These are phyloP conservation scores for Platysteira castanea DNA, from an alignment of 2,113 vertebrate genomes.

Conservation along the genomic window DNA sequence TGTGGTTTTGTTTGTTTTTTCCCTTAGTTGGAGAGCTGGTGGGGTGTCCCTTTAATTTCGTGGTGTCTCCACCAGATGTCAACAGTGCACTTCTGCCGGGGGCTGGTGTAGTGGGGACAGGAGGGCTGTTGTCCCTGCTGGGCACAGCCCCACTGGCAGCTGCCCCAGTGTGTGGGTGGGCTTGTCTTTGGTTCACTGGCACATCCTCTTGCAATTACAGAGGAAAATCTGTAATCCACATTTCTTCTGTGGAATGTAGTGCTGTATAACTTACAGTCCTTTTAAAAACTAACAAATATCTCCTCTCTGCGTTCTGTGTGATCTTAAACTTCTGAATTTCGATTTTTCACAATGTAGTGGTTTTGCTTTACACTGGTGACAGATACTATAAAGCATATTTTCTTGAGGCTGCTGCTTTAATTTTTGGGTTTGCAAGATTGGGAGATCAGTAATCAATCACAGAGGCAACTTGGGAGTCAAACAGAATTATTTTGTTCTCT, in stretches of 20 bases:
- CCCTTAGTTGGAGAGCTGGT: background rate
- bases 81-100: background rate
- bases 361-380: background rate
- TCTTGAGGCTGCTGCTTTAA: background rate
- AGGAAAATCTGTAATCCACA: rapidly evolving
- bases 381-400: background rate
- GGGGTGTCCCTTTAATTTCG: background rate
- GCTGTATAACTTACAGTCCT: background rate
- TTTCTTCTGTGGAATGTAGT: background rate
- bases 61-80: conserved; percentile 56
- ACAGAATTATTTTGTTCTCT: background rate
- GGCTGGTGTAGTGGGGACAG: rapidly evolving
- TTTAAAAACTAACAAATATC: background rate
- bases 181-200: background rate
- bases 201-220: background rate
- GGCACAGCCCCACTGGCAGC: background rate
- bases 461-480: background rate
- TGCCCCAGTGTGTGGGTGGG: background rate
- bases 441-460: background rate
- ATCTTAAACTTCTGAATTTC: background rate
- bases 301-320: background rate
- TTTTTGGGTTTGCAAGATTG: background rate
- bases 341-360: background rate
- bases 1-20: background rate
- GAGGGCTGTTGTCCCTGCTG: rapidly evolving